A percentile compares a stretch with the other conserved stretches of the same genome.
These are phyloP conservation scores for Scelioninae gen. 1 DNA, from an alignment of 2,888 invertebrate species.

Conservation along the genomic window DNA sequence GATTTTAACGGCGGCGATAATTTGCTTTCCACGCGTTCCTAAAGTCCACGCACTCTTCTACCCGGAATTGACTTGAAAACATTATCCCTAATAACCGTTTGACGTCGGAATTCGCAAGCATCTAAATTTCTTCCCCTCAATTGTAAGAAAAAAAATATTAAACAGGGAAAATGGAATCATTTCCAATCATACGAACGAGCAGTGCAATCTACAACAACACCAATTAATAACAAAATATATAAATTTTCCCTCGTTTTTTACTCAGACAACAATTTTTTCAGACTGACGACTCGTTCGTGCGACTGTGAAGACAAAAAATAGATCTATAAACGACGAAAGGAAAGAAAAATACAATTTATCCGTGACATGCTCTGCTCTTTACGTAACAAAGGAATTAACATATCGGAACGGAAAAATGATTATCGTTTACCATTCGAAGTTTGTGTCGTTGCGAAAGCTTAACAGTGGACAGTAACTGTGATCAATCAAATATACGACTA, in stretches of 20 bases:
- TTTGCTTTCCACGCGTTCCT: slow-evolving; percentile 33
- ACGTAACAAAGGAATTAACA: slow-evolving; percentile 54
- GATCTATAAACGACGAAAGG: background rate
- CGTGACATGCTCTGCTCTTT: slow-evolving; percentile 7
- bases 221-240: slow-evolving; percentile 45
- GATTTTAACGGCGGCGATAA: slow-evolving; percentile 43
- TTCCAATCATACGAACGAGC: slow-evolving; percentile 8
- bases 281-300: slow-evolving; percentile 4
- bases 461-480: slow-evolving; percentile 71
- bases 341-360: slow-evolving; percentile 34
- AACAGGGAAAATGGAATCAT: slow-evolving; percentile 21
- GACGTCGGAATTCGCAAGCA: slow-evolving; percentile 41
- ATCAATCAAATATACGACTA: slow-evolving; percentile 76
- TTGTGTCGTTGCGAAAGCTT: slow-evolving; percentile 12
- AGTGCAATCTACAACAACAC: slow-evolving; percentile 20
- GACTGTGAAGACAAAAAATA: background rate
- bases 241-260: background rate
- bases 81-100: slow-evolving; percentile 44
- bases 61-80: slow-evolving; percentile 58
- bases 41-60: slow-evolving; percentile 27
- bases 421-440: slow-evolving; percentile 5
- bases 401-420: slow-evolving; percentile 20
- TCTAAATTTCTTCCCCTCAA: slow-evolving; percentile 1
- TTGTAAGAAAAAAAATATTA: background rate
- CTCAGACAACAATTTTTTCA: slow-evolving; percentile 9